Evolutionary conservation across 2,113 vertebrate genomes (phyloP), one percentile per base, ranked within the genome.

Genomic region (Sebastes schlegelii): DNA sequence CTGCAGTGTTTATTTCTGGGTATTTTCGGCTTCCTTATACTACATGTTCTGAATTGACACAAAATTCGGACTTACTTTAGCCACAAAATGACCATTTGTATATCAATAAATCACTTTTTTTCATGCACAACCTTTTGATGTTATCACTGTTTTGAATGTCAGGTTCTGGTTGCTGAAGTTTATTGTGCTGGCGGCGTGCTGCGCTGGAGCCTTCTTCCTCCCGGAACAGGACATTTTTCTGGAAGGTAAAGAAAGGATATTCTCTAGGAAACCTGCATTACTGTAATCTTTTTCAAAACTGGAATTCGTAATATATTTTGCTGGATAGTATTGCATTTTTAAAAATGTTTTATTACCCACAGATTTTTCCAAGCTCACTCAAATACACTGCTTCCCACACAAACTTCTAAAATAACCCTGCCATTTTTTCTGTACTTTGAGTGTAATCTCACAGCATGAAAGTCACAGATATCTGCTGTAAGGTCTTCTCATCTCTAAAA

Each of bases 141-240:
- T 64, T 55, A 5, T 81, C 8, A 4, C 14, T 62, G 14, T 9
- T 82, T 57, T 76, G 1, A 71, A 52, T 74, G 45, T 21, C 92
- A 99, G 98, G 87, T 99, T 99, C 94, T 99, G 98, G 98, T 95
- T 99, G 73, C 79, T 97, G 86, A 99, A 99, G 92, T 96, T 99
- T 77, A 55, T 98, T 80, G 80, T 95, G 77, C 87, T 99, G 92
- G 95, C 91, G 71, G 97, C 90, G 17, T 97, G 98, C 96, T 99
- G 98, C 79, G 95, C 97, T 42, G 98, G 97, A 89, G 97, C 96
- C 2, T 99, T 99, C 95, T 99, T 99, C 92, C 93, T 99, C 78
- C 98, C 98, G 0, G 92, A 97, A 42, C 95, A 99, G 91, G 95
- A 97, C 61, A 97, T 91, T 57, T 99, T 99, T 91, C 95, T 99